phyloP scores from a whole-genome alignment of 2,888 invertebrate genomes.

The Spicauda simplicius region DNA sequence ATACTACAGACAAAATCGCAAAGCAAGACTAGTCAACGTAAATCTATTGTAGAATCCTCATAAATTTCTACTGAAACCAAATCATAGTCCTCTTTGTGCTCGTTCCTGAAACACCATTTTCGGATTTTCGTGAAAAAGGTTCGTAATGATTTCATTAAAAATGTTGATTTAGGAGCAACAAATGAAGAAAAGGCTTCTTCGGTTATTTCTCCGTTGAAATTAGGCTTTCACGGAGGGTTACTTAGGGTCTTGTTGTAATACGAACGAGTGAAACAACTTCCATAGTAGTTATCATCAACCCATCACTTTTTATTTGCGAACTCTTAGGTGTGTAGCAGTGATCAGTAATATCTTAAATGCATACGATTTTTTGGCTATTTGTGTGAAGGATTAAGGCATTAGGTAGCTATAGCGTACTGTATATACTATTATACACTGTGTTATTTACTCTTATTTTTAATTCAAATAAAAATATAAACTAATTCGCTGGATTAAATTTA shows the following conservation, averaged over 20 bases:
- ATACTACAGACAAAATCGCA: background rate
- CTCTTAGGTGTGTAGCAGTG: no score
- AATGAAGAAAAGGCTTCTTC: slow-evolving; percentile 43
- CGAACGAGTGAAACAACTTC: background rate
- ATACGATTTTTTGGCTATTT: no score
- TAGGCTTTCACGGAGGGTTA: slow-evolving; percentile 44
- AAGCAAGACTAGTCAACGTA: background rate
- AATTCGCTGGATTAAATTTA: no score
- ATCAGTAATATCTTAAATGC: no score
- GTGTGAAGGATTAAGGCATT: no score
- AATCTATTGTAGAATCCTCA: slow-evolving; percentile 1
- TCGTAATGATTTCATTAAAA: slow-evolving; percentile 55
- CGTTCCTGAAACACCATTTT: slow-evolving; percentile 3
- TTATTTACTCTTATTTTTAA: no score
- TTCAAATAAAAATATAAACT: no score
- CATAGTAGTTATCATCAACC: background rate
- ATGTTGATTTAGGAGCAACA: slow-evolving; percentile 59
- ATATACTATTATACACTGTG: no score
- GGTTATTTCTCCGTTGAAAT: slow-evolving; percentile 57
- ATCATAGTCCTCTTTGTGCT: background rate
- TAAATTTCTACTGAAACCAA: background rate
- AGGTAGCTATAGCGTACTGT: no score
- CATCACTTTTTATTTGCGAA: no score
- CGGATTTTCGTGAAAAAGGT: slow-evolving; percentile 2
- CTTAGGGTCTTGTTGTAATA: background rate